Base-by-base conservation (phyloP, 1,140 invertebrate species). In the Pararge aegeria region DNA sequence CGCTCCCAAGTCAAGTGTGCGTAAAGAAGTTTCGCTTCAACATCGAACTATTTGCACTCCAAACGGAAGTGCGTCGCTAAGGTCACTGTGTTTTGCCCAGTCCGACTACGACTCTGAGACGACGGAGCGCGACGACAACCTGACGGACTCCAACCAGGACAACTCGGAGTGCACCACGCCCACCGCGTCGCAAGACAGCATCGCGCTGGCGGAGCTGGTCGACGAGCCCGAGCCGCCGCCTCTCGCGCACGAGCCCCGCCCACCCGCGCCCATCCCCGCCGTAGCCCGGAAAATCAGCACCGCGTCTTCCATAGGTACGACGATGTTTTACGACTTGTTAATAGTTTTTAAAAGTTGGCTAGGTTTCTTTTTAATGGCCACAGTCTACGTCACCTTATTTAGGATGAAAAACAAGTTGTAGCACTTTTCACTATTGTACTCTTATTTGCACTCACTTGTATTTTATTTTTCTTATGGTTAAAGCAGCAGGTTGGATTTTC, bases 121-220 rank as follows among this genome's bases (percentile, higher is more conserved):
- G 34, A 89, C 85, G 6, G 89, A 90, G 66, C 83, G 88, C 50
- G 87, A 90, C 55, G 89, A 90, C 65, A 90, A 90, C 59, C 70
- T 90, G n/a, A 90, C 89, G 18, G 89, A 90, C 54, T 90, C 89
- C 10, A 90, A 89, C 70, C 89, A 90, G 76, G 87, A 90, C 68
- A 90, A 90, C 72, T 90, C 89, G 0, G 89, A 90, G 71, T 90
- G 89, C 73, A 90, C 89, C 15, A 90, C 89, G 20, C 89, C 89
- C 13, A 90, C 89, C 6, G 85, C 85, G 12, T 83, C 78, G 63
- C 84, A 87, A 55, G 89, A 90, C 72, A 80, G 83, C 65, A 79
- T 90, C 51, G 76, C 87, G 61, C 54, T 73, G 5, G 74, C 80
- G 38, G 89, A 89, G 55, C 77, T 89, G n/a, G 84, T 77, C 53